Conservation (phyloP, 2,113 vertebrate species). For the Sisor rabdophorus region DNA sequence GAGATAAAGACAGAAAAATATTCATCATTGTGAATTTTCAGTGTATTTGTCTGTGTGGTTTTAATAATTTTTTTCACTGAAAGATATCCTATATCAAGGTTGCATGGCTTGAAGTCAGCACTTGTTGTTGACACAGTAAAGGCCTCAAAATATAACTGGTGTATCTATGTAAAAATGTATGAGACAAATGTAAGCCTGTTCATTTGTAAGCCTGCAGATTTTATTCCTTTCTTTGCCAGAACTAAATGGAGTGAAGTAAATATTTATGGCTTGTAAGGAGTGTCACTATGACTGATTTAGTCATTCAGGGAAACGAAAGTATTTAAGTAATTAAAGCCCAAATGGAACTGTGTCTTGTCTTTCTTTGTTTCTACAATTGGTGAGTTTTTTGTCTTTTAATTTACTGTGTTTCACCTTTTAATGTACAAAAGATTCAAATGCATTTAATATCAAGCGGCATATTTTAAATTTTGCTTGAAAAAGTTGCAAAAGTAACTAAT, state of each 20-base stretch:
- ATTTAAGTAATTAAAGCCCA: conserved; percentile 31
- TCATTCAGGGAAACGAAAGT: conserved; percentile 34
- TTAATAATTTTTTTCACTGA: not conserved
- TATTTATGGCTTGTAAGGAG: not conserved
- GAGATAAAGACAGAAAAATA: conserved; percentile 7
- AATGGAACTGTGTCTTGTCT: conserved; percentile 16
- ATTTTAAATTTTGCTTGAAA: not conserved
- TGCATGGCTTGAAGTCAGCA: not conserved
- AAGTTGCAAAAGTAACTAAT: not conserved
- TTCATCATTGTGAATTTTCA: not conserved
- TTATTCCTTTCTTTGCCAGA: not conserved
- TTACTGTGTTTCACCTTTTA: no score
- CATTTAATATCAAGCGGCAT: not conserved
- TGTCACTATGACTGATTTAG: not conserved
- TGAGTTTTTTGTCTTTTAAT: not conserved
- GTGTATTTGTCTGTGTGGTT: conserved; percentile 4
- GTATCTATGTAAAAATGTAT: not conserved
- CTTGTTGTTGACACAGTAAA: not conserved
- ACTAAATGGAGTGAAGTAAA: not conserved
- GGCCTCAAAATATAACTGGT: not conserved
- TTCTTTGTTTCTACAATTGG: not conserved
- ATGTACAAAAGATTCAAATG: not conserved
- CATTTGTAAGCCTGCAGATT: not conserved
- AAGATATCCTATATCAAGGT: not conserved
- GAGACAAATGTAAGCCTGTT: not conserved